These are phyloP conservation scores for Mionectes macconnelli DNA, from an alignment of 2,113 vertebrate species.

Conservation along the genomic window DNA sequence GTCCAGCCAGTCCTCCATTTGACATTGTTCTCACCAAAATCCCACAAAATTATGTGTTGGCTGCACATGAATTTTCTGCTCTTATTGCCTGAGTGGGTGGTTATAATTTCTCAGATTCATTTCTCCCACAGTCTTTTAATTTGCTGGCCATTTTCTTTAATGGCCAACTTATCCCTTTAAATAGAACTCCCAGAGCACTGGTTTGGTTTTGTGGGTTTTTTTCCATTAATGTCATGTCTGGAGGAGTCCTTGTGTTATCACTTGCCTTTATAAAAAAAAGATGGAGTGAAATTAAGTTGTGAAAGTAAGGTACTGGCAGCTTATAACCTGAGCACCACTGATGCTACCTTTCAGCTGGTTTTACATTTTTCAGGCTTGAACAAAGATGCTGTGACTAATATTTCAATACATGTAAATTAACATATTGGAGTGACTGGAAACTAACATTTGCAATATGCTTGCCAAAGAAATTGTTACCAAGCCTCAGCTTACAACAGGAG, in stretches of 20 bases:
- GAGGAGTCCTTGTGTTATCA: not conserved
- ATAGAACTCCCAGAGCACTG: not conserved
- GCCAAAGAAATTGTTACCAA: conserved; percentile 20
- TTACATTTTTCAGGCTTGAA: not conserved
- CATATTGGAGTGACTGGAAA: conserved; percentile 34
- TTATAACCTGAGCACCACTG: not conserved
- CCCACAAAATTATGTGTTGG: not conserved
- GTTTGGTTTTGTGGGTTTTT: not conserved
- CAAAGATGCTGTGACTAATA: conserved; percentile 43
- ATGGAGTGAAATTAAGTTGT: not conserved
- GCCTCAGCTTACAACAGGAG: not conserved
- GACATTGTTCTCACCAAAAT: not conserved
- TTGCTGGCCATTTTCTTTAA: not conserved
- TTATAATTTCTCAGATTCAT: not conserved
- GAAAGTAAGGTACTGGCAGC: not conserved
- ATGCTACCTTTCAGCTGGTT: conserved; percentile 32
- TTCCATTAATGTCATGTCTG: conserved; percentile 1
- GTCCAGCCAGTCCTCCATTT: not conserved
- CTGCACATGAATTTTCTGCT: not conserved
- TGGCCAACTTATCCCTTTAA: not conserved
- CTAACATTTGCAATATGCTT: conserved; percentile 20
- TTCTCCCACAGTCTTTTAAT: not conserved
- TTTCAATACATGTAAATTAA: conserved; percentile 49
- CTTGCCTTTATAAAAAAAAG: not conserved
- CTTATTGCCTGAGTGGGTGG: not conserved